These are phyloP conservation scores for Drosophila subquinaria DNA, from an alignment of 2,888 invertebrate genomes.

Conservation along the genomic window DNA sequence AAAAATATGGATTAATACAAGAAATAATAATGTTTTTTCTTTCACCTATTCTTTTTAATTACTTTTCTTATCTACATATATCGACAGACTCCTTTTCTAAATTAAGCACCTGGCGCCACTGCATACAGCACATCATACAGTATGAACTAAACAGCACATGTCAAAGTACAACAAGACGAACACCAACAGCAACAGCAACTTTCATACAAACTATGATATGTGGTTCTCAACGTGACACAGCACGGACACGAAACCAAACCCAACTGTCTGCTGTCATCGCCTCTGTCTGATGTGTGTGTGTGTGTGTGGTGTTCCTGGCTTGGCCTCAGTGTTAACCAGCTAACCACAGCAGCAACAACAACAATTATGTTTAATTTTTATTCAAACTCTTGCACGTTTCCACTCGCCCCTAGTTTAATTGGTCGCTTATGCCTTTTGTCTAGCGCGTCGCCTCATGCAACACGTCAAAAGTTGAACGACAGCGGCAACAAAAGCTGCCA, in stretches of 20 bases:
- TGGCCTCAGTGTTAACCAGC: constrained; percentile 63
- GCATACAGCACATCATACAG: background rate
- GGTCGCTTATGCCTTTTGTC: constrained; percentile 62
- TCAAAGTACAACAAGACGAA: constrained; percentile 37
- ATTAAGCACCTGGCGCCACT: constrained; percentile 11
- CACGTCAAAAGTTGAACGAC: constrained; percentile 80
- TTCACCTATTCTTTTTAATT: no score
- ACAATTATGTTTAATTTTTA: constrained; percentile 79
- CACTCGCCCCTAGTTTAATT: constrained; percentile 32
- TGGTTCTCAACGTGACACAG: constrained; percentile 51
- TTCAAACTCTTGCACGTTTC: constrained; percentile 70
- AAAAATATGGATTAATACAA: background rate
- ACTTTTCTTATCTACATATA: background rate
- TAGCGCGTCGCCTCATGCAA: constrained; percentile 63
- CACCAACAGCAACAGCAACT: constrained; percentile 23
- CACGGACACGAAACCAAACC: constrained; percentile 36
- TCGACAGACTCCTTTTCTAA: background rate
- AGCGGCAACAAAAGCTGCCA: constrained; percentile 71
- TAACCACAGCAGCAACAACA: constrained; percentile 49
- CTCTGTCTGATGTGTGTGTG: constrained; percentile 18
- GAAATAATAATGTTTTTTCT: background rate
- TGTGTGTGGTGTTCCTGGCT: constrained; percentile 16
- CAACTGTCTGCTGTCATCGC: constrained; percentile 58
- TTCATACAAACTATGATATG: constrained; percentile 57
- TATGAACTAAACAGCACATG: constrained; percentile 38